A percentile compares a stretch with the other conserved stretches of the same genome.
These are phyloP conservation scores for Argynnis bischoffii DNA, from an alignment of 2,888 invertebrate genomes.

Conservation along the genomic window DNA sequence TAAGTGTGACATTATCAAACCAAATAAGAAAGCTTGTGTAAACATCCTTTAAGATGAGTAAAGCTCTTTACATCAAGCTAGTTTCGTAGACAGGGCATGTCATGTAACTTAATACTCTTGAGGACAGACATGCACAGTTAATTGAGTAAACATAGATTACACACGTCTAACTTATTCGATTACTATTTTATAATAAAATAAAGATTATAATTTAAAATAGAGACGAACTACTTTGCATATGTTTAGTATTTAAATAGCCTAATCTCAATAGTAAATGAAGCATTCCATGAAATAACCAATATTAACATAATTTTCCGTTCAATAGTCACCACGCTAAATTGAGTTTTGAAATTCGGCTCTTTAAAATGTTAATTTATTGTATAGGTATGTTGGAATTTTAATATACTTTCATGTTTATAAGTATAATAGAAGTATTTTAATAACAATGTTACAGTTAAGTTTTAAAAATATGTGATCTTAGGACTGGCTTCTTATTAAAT, in stretches of 20 bases:
- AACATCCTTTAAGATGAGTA: conserved; percentile 47
- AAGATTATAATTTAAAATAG: conserved; percentile 42
- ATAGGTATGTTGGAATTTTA: neutral
- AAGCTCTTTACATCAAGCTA: conserved; percentile 48
- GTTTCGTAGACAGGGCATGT: conserved; percentile 56
- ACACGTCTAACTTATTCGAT: conserved; percentile 57
- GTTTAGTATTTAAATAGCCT: conserved; percentile 28
- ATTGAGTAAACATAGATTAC: conserved; percentile 65
- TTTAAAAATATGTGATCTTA: too few species aligned
- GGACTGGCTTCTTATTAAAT: too few species aligned
- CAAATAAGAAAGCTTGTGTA: conserved; percentile 51
- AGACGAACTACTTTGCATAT: conserved; percentile 27
- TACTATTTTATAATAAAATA: conserved; percentile 38
- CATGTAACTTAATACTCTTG: conserved; percentile 67
- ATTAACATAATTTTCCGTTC: conserved; percentile 73
- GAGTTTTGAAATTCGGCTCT: conserved; percentile 44
- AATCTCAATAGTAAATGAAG: conserved; percentile 27
- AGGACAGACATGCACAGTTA: conserved; percentile 61
- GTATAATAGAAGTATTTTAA: too few species aligned
- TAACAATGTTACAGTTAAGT: too few species aligned
- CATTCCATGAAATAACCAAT: conserved; percentile 31
- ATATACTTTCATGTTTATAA: neutral
- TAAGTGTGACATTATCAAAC: conserved; percentile 54
- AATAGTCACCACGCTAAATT: conserved; percentile 54
- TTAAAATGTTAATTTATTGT: conserved; percentile 19